Evolutionary conservation across 2,888 invertebrate species (phyloP), one percentile per base, ranked within the genome.

Genomic region (Catocala fraxini): DNA sequence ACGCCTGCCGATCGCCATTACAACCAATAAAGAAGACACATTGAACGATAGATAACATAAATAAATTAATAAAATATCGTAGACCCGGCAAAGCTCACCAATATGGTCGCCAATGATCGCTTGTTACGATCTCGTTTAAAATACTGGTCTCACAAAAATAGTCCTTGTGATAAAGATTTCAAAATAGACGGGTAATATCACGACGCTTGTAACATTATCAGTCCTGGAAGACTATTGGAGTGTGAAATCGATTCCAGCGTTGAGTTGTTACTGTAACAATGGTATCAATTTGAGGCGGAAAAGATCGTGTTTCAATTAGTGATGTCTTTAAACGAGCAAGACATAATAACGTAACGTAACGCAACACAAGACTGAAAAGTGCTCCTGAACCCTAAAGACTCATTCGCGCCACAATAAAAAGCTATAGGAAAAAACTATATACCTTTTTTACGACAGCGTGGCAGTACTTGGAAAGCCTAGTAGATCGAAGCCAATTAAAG

Each of bases 181-280:
- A 25, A 25, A 13, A 47, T 25, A 47, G 12, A 6, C 11, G 33
- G 13, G 33, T 33, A 48, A 34, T n/a, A 9, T 45, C 51, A 51
- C 52, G 25, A 35, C 41, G 51, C 15, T 56, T 43, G 48, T 49
- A 48, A 47, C 56, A 59, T 51, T 42, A 56, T 56, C 51, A 15
- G 12, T 54, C 48, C 54, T 75, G 45, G 49, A 65, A 71, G 58
- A 35, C 43, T 52, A 64, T 56, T 63, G 34, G 59, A 60, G 59
- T 58, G 59, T 67, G 63, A 76, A 73, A 73, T 70, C 53, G 52
- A 76, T 69, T 70, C 42, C 43, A 48, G 56, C 47, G 49, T 63
- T 12, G 56, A 56, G 42, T 61, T 58, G 33, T 60, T 56, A 49
- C 13, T 56, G 57, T 43, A 56, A 63, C 53, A 62, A 61, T 57